Evolutionary conservation across 2,888 invertebrate genomes (phyloP), one percentile per base, ranked within the genome.

Genomic region (Caenorhabditis macrosperma): DNA sequence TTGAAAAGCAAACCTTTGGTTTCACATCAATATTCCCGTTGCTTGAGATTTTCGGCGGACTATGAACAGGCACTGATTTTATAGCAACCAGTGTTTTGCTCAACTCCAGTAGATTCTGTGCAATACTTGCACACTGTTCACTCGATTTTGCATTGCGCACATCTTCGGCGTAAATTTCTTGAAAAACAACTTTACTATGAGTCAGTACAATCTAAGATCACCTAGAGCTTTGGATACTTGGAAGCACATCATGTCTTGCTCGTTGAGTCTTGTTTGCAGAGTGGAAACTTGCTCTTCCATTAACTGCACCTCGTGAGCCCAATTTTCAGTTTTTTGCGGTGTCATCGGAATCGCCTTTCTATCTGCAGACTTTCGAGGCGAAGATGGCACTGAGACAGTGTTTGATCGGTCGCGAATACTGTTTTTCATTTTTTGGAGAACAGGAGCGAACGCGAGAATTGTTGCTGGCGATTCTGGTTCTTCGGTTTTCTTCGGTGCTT

Each of bases 261-360:
- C 91, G 78, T 91, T 89, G 2, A 91, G 77, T 30, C 91, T 87
- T 6, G 90, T 90, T 75, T 91, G 90, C 1, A 91, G 82, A 6
- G 84, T 82, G 7, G 90, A 84, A 2, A 88, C 83, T 28, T 91
- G 86, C 71, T 91, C 89, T 48, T 90, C 88, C 77, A 90, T 89
- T 28, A 89, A 38, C 46, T 90, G 90, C 46, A 86, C 77, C 67
- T 90, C 90, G 89, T 90, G 83, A 0, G 66, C 44, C 78, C 78
- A 72, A 17, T 61, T 50, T 2, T 57, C 55, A 9, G 28, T 46
- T 38, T 66, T 68, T 24, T 38, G 41, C 4, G 64, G 44, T 7
- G 54, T 35, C 12, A 20, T 60, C 5, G 38, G 38, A 59, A 24
- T 24, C 20, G 41, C 41, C 55, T 46, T 44, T 35, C 17, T 22